Evolutionary conservation across 2,797 vertebrate species (phyloP), one percentile per base, ranked within the genome.

Genomic region (Falco cherrug): DNA sequence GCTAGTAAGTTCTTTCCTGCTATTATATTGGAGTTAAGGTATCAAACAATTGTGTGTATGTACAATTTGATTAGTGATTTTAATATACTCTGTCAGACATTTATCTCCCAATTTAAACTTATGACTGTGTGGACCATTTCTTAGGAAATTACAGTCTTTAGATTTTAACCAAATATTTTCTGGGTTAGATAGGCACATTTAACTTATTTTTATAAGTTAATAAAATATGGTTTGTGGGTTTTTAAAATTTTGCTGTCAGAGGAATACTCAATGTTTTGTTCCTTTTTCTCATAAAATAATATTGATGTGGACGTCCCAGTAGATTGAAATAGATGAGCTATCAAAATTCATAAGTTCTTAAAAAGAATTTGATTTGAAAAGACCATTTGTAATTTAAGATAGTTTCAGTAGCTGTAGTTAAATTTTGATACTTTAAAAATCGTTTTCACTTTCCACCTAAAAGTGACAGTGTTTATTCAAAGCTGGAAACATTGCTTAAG

Each of bases 101-200:
- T 80, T 75, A 33, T 90, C 50, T 92, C 33, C 54, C 41, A 91
- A 60, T 83, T 90, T 80, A 84, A 85, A 76, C 74, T 78, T 87
- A 69, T 6, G 22, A 74, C 59, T 90, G 29, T 41, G 26, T 53
- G 61, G 45, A 77, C 75, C 31, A 59, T 96, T 95, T 92, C 61
- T 78, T 76, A 78, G 53, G 64, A 83, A 90, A 93, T 93, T 90
- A 69, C 13, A 63, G 37, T 54, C 70, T 85, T 95, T 65, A 67
- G 41, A 8, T 57, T 88, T 95, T 89, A 88, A 78, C 41, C 35
- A 45, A 94, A 28, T 48, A 67, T 57, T 54, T 84, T 93, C 29
- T 35, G 57, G 13, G 51, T 20, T 25, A 89, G 89, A 78, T n/a
- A 81, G 33, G 39, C 53, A 89, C 5, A 15, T 77, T 79, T 71